Base-by-base conservation (phyloP, 2,888 invertebrate genomes). In the Peribatodes rhomboidaria region DNA sequence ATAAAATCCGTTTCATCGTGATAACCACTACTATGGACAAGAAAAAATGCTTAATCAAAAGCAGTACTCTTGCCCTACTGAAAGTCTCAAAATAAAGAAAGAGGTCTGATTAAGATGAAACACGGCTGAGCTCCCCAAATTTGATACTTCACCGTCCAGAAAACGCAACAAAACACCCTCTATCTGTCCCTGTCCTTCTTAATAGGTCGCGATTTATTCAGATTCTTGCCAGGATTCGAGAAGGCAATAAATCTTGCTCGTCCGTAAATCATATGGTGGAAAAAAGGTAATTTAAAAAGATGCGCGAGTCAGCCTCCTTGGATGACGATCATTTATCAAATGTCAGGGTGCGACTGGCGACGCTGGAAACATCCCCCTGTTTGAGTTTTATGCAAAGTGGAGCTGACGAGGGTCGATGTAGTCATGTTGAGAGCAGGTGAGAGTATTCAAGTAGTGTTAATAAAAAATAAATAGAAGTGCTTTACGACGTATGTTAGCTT, bases 321-420 rank as follows among this genome's bases (percentile, higher is more conserved):
- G 70, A 50, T 65, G 67, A 50, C 60, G 47, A 67, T 71, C 80
- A 81, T 84, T 84, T 78, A 79, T 83, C 81, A 83, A 78, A 77
- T 58, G 82, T 78, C 80, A 67, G 72, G 69, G 64, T 65, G 69
- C 65, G 27, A n/a, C n/a, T 27, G 6, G 27, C 70, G 73, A 72
- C 35, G 44, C 20, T 50, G 41, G 37, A 9, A n/a, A n/a, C n/a
- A n/a, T n/a, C n/a, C n/a, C 50, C 33, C 31, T 18, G 44, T 55
- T 42, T 10, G 55, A n/a, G 37, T 6, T 35, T 31, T 50, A 31
- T 37, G 37, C 39, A 22, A 14, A 35, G 50, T 22, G 46, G 31
- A 9, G 47, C 9, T 49, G 47, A 49, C 16, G n/a, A 49, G 47
- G 47, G 47, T 49, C 47, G 3, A n/a, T n/a, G n/a, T n/a, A 1